Conservation (phyloP, 2,797 vertebrate species). For the Hirundo rustica region DNA sequence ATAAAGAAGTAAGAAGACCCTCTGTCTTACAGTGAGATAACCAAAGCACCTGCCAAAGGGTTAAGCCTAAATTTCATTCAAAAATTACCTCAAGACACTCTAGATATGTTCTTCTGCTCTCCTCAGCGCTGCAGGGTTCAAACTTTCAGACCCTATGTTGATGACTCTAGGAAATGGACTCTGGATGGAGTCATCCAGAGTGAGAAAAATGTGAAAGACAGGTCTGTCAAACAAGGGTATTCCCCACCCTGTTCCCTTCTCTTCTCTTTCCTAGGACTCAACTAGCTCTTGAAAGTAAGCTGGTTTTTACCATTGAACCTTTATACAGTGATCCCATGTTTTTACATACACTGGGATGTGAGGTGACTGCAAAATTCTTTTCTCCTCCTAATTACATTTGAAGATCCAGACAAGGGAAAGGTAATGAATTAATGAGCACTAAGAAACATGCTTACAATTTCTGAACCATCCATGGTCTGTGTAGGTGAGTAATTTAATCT, state of each 20-base stretch:
- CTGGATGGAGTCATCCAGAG: fast-evolving
- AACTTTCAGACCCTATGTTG: neutral
- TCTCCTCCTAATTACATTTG: neutral
- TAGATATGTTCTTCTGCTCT: neutral
- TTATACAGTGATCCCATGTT: neutral
- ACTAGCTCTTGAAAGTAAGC: neutral
- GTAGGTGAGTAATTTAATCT: neutral
- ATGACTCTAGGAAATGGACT: neutral
- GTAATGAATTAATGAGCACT: neutral
- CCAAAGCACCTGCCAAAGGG: neutral
- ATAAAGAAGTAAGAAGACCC: neutral
- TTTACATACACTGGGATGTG: neutral
- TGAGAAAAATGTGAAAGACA: neutral
- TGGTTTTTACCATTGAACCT: neutral
- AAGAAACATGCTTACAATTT: neutral
- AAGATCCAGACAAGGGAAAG: neutral
- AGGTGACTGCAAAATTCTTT: neutral
- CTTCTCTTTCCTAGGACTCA: neutral
- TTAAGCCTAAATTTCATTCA: neutral
- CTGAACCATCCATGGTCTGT: neutral
- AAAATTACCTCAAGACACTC: neutral
- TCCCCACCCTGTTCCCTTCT: neutral
- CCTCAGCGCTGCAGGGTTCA: neutral
- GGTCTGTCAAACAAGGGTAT: fast-evolving
- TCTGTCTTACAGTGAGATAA: neutral